Conservation (phyloP, 1,140 invertebrate species). For the Drosophila repleta region DNA sequence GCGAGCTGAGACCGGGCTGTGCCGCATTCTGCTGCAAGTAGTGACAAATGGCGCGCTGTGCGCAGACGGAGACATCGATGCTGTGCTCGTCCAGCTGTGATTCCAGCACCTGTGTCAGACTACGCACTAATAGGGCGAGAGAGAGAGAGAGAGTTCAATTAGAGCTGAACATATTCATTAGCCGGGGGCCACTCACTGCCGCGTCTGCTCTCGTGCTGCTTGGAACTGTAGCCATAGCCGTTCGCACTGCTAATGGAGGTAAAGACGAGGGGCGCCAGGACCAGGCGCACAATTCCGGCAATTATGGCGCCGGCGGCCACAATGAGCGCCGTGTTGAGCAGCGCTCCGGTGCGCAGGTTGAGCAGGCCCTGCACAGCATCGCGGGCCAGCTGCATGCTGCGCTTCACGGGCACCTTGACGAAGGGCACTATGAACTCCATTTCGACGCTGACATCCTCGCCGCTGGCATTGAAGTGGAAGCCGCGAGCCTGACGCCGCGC, state of each 20-base stretch:
- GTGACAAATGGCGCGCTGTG: constrained; percentile 63
- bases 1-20: not conserved
- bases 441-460: constrained; percentile 69
- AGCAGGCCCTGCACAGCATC: constrained; percentile 57
- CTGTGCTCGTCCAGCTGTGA: constrained; percentile 65
- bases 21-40: constrained; percentile 57
- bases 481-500: constrained; percentile 57
- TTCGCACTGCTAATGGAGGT: constrained; percentile 41
- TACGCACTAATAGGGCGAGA: constrained; percentile 42
- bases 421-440: constrained; percentile 76
- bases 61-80: constrained; percentile 63
- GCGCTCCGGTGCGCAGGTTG: constrained; percentile 55
- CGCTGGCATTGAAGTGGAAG: constrained; percentile 72
- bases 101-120: constrained; percentile 55
- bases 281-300: constrained; percentile 61
- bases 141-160: not conserved
- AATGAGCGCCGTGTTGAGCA: constrained; percentile 62
- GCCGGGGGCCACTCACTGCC: constrained; percentile 51
- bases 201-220: constrained; percentile 14
- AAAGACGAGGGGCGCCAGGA: constrained; percentile 58
- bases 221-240: constrained; percentile 47
- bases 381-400: constrained; percentile 63
- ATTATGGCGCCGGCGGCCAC: constrained; percentile 69
- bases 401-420: constrained; percentile 51
- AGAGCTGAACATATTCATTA: not conserved